phyloP scores from a whole-genome alignment of 2,888 invertebrate species.

The Meiosimyza platycephala region DNA sequence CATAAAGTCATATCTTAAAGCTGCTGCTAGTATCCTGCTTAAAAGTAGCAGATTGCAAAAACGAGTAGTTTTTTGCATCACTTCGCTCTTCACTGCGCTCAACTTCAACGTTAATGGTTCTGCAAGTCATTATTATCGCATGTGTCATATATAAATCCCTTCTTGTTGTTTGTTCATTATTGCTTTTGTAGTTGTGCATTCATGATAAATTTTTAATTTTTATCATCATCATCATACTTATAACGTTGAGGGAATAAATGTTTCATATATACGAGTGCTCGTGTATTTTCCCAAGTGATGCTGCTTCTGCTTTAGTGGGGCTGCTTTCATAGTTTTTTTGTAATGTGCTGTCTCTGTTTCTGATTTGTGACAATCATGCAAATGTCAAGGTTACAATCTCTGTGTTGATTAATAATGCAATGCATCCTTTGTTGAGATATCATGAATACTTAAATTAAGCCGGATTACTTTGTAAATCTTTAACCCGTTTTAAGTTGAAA shows the following conservation, averaged over 20 bases:
- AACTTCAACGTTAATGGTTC: not conserved
- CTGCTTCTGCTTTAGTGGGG: not conserved
- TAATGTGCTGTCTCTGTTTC: not conserved
- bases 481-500: too few species aligned
- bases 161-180: conserved; percentile 4
- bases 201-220: conserved; percentile 32
- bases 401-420: not conserved
- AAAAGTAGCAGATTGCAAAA: too few species aligned
- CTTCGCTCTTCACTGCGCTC: too few species aligned
- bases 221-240: conserved; percentile 15
- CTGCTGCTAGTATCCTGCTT: too few species aligned
- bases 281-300: not conserved
- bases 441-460: too few species aligned
- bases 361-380: conserved; percentile 26
- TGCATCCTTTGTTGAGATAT: too few species aligned
- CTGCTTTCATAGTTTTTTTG: conserved; percentile 2
- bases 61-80: too few species aligned
- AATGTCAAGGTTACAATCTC: conserved; percentile 31
- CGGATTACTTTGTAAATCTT: too few species aligned
- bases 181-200: not conserved
- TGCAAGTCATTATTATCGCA: conserved; percentile 19
- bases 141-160: conserved; percentile 28
- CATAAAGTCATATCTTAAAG: too few species aligned
- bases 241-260: too few species aligned
- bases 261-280: too few species aligned